Evolutionary conservation across 2,888 invertebrate genomes (phyloP).

Genomic region (Rhamphomyia laevipes): DNA sequence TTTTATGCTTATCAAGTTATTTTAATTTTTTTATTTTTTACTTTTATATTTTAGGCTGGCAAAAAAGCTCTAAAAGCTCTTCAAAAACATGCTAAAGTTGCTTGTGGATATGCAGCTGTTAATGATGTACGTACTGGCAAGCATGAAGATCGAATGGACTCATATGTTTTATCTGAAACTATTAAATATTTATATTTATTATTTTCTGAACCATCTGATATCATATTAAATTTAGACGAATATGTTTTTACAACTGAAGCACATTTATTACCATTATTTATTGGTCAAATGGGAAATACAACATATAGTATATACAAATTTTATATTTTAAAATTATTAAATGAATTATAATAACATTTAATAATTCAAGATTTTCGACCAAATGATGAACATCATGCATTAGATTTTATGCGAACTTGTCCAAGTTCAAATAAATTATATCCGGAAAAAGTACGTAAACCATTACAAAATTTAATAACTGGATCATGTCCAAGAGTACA

Average conservation of each 20-base stretch:
- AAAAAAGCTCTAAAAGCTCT: slow-evolving; percentile 77
- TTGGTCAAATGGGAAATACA: slow-evolving; percentile 53
- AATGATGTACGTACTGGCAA: slow-evolving; percentile 83
- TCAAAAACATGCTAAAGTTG: slow-evolving; percentile 82
- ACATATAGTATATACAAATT: slow-evolving; percentile 35
- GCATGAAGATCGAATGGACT: slow-evolving; percentile 96
- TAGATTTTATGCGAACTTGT: slow-evolving; percentile 55
- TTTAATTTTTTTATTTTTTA: neutral
- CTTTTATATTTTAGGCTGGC: slow-evolving; percentile 44
- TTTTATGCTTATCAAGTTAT: no score
- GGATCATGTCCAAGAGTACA: slow-evolving; percentile 61
- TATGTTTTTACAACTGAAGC: slow-evolving; percentile 91
- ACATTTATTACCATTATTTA: slow-evolving; percentile 80
- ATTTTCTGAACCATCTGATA: slow-evolving; percentile 78
- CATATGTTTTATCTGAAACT: slow-evolving; percentile 94
- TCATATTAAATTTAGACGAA: slow-evolving; percentile 70
- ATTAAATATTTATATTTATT: slow-evolving; percentile 93
- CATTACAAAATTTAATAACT: slow-evolving; percentile 73
- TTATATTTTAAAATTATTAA: neutral
- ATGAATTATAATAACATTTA: neutral
- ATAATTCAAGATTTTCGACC: slow-evolving; percentile 34
- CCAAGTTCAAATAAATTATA: slow-evolving; percentile 75
- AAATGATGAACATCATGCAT: slow-evolving; percentile 43
- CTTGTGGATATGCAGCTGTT: slow-evolving; percentile 96
- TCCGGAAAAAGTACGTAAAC: slow-evolving; percentile 71